phyloP scores from a whole-genome alignment of 1,140 invertebrate species.

The Apis cerana region DNA sequence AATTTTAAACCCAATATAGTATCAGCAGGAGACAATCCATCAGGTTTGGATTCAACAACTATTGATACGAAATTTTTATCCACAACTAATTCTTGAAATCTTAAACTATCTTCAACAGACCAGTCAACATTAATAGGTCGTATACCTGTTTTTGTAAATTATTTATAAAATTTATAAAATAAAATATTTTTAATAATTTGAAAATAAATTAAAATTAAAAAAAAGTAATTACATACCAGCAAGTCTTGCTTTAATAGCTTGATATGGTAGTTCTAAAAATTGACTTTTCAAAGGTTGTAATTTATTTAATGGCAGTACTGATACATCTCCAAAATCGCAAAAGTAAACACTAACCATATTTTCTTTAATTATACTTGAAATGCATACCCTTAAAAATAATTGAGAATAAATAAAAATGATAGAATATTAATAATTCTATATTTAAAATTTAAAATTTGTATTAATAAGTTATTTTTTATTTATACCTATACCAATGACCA shows the following conservation, averaged over 20 bases:
- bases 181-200: conserved; percentile 14
- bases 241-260: conserved; percentile 83
- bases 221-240: conserved; percentile 74
- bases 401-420: conserved; percentile 10
- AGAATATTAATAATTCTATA: background rate
- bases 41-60: conserved; percentile 79
- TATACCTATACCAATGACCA: conserved; percentile 83
- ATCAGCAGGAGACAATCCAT: conserved; percentile 79
- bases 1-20: conserved; percentile 81
- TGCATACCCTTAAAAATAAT: conserved; percentile 47
- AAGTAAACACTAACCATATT: conserved; percentile 81
- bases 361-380: conserved; percentile 72
- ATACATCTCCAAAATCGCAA: conserved; percentile 82
- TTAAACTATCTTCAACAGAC: conserved; percentile 82
- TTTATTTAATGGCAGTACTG: conserved; percentile 73
- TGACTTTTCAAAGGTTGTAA: conserved; percentile 78
- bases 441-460: background rate
- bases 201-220: conserved; percentile 20
- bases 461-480: conserved; percentile 4
- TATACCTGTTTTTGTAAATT: conserved; percentile 77
- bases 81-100: conserved; percentile 83
- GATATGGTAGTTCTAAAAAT: conserved; percentile 82
- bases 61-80: conserved; percentile 82
- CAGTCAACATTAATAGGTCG: conserved; percentile 82
- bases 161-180: conserved; percentile 39